Evolutionary conservation across 2,888 invertebrate genomes (phyloP).

Genomic region (Altica lythri): DNA sequence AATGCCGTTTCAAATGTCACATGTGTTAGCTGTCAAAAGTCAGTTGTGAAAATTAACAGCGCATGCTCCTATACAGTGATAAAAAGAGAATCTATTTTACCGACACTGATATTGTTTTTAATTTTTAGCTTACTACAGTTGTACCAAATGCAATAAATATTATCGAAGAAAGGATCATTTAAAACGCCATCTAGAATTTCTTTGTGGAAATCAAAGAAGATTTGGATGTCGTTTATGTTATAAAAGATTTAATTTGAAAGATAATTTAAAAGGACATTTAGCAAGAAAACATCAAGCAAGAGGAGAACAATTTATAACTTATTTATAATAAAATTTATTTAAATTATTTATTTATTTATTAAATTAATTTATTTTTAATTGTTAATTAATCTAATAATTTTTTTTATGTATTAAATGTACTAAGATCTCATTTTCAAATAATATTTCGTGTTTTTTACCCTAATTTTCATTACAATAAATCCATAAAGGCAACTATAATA

Average conservation of each 20-base stretch:
- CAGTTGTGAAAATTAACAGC: too few relatives aligned
- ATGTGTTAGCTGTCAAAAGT: too few relatives aligned
- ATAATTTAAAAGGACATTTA: conserved; percentile 21
- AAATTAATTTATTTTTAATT: background rate
- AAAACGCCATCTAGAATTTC: conserved; percentile 18
- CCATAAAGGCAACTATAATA: too few relatives aligned
- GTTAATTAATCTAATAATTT: too few relatives aligned
- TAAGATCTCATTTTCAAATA: too few relatives aligned
- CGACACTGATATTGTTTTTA: too few relatives aligned
- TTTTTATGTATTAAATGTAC: too few relatives aligned
- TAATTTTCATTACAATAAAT: too few relatives aligned
- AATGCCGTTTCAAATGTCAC: too few relatives aligned
- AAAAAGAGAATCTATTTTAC: too few relatives aligned
- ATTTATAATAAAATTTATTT: background rate
- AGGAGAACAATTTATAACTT: background rate
- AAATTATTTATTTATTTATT: background rate
- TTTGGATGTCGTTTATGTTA: conserved; percentile 16
- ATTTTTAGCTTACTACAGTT: background rate
- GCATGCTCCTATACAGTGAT: too few relatives aligned
- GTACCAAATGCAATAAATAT: conserved; percentile 14
- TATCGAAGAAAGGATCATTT: conserved; percentile 26
- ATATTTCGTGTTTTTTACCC: too few relatives aligned
- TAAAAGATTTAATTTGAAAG: conserved; percentile 15
- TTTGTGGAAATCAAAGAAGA: conserved; percentile 20
- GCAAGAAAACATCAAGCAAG: conserved; percentile 14